These are phyloP conservation scores for Tyrannus savana DNA, from an alignment of 2,113 vertebrate genomes.

Conservation along the genomic window DNA sequence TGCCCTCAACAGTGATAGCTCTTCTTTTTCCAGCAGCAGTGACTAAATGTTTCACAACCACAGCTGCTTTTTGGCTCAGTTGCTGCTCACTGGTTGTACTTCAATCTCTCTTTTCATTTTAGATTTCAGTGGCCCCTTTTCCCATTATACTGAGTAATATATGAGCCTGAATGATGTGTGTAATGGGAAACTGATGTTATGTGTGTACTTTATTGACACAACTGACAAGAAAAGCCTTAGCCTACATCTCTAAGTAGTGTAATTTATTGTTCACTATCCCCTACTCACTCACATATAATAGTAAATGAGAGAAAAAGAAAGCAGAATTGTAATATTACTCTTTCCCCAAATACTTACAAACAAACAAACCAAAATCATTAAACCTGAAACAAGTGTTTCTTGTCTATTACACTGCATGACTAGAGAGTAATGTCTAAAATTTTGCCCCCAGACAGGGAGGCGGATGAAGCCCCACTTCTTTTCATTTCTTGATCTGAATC, in stretches of 20 bases:
- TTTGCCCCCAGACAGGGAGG: not conserved
- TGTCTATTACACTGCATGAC: not conserved
- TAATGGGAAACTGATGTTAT: constrained; percentile 75
- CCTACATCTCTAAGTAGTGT: constrained; percentile 61
- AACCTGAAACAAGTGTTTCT: not conserved
- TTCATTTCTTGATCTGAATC: not conserved
- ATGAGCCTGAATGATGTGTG: constrained; percentile 73
- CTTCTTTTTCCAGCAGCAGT: constrained; percentile 39
- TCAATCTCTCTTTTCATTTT: constrained; percentile 77
- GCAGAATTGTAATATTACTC: constrained; percentile 52
- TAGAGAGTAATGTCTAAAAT: not conserved
- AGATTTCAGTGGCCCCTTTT: constrained; percentile 62
- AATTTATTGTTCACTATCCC: constrained; percentile 73
- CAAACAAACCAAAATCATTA: not conserved
- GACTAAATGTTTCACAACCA: constrained; percentile 51
- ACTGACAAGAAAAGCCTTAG: constrained; percentile 60
- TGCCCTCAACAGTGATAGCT: not conserved
- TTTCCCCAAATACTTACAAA: constrained; percentile 11
- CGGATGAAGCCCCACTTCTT: not conserved
- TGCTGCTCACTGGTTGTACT: constrained; percentile 51
- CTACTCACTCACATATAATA: constrained; percentile 56
- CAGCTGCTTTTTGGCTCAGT: constrained; percentile 56
- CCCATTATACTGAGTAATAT: constrained; percentile 74
- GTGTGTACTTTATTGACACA: constrained; percentile 72
- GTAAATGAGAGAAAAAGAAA: constrained; percentile 62